Conservation (phyloP, 2,797 vertebrate species). For the Sciurus carolinensis region DNA sequence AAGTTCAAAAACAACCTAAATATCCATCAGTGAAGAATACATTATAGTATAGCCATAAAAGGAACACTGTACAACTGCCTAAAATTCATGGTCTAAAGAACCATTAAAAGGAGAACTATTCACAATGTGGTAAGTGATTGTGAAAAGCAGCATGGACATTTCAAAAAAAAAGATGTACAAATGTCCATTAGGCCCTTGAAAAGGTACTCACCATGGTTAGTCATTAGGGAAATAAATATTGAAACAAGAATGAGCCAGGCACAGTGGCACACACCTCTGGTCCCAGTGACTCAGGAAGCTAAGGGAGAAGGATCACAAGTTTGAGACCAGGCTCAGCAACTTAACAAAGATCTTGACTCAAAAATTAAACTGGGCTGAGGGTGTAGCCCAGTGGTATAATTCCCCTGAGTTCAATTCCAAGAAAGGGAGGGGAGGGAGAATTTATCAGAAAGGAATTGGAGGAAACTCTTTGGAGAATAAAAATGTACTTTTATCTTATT, state of each 20-base stretch:
- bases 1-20: background rate
- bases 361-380: too few relatives aligned
- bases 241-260: background rate
- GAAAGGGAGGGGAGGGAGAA: background rate
- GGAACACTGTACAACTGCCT: background rate
- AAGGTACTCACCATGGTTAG: constrained; percentile 20
- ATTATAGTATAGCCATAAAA: background rate
- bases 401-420: too few relatives aligned
- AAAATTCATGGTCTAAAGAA: constrained; percentile 56
- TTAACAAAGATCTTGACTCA: too few relatives aligned
- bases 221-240: constrained; percentile 22
- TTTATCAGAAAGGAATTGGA: background rate
- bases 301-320: too few relatives aligned
- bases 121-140: background rate
- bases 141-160: constrained; percentile 15
- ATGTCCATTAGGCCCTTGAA: background rate
- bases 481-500: background rate
- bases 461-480: background rate
- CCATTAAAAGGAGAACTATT: background rate
- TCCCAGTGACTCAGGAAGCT: too few relatives aligned
- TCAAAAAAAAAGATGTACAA: background rate
- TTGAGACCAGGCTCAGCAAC: too few relatives aligned
- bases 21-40: background rate
- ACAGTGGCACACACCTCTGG: too few relatives aligned
- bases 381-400: too few relatives aligned